Conservation (phyloP, 1,140 invertebrate species). For the Contarinia nasturtii region DNA sequence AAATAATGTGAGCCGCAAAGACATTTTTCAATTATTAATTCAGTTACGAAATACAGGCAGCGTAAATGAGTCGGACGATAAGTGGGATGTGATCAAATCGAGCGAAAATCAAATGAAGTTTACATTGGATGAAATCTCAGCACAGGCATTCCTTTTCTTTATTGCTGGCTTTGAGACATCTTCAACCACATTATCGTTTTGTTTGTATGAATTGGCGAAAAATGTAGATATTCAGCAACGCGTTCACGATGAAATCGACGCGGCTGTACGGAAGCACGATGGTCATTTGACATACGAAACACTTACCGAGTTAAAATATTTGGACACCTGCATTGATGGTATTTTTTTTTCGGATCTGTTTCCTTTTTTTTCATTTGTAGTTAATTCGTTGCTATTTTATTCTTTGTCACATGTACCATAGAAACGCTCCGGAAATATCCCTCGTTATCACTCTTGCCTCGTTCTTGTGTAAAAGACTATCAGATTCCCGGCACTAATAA, state of each 20-base stretch:
- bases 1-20: constrained; percentile 26
- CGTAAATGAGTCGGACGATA: constrained; percentile 24
- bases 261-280: constrained; percentile 16
- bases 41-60: constrained; percentile 29
- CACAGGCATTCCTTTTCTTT: constrained; percentile 18
- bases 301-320: constrained; percentile 27
- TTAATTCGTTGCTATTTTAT: neutral
- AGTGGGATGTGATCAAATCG: constrained; percentile 4
- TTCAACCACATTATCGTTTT: constrained; percentile 32
- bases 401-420: constrained; percentile 3
- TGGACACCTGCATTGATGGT: constrained; percentile 24
- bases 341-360: neutral
- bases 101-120: neutral
- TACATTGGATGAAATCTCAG: constrained; percentile 7
- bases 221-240: constrained; percentile 38
- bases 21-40: constrained; percentile 37
- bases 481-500: constrained; percentile 26
- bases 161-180: constrained; percentile 32
- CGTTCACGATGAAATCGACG: constrained; percentile 31
- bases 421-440: constrained; percentile 39
- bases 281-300: constrained; percentile 22
- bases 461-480: constrained; percentile 28
- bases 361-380: neutral
- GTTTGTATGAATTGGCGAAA: constrained; percentile 33
- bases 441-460: constrained; percentile 27